Evolutionary conservation across 2,888 invertebrate species (phyloP), one percentile per base, ranked within the genome.

Genomic region (Eupithecia subfuscata): DNA sequence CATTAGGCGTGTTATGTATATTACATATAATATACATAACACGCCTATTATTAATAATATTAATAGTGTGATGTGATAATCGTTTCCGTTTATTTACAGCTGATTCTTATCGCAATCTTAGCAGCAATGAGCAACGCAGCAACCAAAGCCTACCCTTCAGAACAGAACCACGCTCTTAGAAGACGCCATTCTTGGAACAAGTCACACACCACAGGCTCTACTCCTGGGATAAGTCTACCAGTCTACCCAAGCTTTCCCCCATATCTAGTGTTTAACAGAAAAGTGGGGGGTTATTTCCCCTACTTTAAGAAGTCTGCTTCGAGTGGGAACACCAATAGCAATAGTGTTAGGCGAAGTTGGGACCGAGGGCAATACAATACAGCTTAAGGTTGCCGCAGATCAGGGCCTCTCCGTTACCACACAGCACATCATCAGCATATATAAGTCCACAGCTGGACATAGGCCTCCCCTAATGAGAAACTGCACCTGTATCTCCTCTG

Each of bases 261-360:
- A 7, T 94, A 94, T 77, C 84, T 94, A 67, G 92, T 94, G 0
- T 93, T 88, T 67, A 94, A 93, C 72, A 88, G 86, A 75, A 92
- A 93, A 81, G 81, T 84, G 12, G 93, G 93, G 0, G 86, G 92
- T 0, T 94, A 94, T 67, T 92, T 88, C 48, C 93, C 94, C 0
- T 94, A 91, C 78, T 93, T 87, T 69, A 90, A 87, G 25, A 90
- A 86, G 70, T 91, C 92, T 22, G 18, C 69, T 12, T 56, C 60
- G 60, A 60, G 60, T 60, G 60, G 60, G 11, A 56, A 22, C n/a
- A 52, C 6, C n/a, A 56, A 56, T 14, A 52, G 80, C 73, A 89
- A 86, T 60, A 86, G 30, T 68, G 70, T 86, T 0, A 83, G 87
- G 65, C 81, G 88, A 64, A 86, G 80, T 69, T 81, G 78, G 25